These are phyloP conservation scores for Elegia similella DNA, from an alignment of 2,888 invertebrate genomes.

Conservation along the genomic window DNA sequence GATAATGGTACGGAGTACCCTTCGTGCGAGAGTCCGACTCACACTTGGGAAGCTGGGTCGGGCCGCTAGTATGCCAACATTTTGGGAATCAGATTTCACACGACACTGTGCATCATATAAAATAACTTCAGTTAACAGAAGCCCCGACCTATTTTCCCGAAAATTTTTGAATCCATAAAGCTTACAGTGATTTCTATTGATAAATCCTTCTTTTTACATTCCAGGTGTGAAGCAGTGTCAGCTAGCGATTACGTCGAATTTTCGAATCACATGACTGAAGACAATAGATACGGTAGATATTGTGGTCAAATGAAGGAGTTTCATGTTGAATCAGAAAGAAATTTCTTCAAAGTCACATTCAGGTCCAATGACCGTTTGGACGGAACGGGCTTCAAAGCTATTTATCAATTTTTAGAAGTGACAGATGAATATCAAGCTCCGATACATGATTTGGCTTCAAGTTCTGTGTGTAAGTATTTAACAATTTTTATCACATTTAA, in stretches of 20 bases:
- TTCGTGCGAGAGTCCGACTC: too few relatives aligned
- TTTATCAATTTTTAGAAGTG: conserved; percentile 91
- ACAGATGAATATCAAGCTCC: conserved; percentile 80
- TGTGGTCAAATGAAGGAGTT: conserved; percentile 93
- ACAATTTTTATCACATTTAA: background rate
- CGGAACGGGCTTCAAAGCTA: conserved; percentile 96
- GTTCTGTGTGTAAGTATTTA: conserved; percentile 54
- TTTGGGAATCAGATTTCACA: too few relatives aligned
- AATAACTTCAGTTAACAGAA: too few relatives aligned
- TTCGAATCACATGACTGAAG: conserved; percentile 95
- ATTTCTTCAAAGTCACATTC: conserved; percentile 97
- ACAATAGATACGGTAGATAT: conserved; percentile 93
- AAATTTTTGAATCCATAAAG: background rate
- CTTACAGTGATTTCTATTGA: background rate
- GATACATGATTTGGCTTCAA: conserved; percentile 61
- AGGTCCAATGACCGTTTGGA: conserved; percentile 96
- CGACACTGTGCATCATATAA: too few relatives aligned
- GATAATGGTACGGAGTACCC: too few relatives aligned
- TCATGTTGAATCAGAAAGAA: conserved; percentile 92
- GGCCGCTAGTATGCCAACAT: too few relatives aligned
- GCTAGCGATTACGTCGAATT: conserved; percentile 98
- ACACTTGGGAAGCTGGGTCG: too few relatives aligned
- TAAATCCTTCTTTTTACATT: conserved; percentile 34
- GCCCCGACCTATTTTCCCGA: too few relatives aligned
- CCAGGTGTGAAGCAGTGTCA: conserved; percentile 93